phyloP scores from a whole-genome alignment of 2,888 invertebrate species.

The Ferdinandea cuprea region DNA sequence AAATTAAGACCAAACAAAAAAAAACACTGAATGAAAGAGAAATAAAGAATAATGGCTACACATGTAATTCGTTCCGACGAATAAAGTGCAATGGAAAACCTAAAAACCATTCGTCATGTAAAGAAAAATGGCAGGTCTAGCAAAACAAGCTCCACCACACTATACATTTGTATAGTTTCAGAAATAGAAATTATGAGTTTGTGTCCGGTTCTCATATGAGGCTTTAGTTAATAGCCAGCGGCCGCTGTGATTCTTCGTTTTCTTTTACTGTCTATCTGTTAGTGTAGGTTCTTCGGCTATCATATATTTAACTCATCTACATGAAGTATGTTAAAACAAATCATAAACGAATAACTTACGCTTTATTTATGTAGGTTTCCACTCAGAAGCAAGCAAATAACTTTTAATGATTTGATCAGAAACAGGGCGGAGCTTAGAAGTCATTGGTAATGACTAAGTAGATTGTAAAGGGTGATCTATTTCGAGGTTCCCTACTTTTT shows the following conservation, averaged over 20 bases:
- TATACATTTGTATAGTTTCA: too few species aligned
- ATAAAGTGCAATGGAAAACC: conserved; percentile 14
- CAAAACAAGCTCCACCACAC: too few species aligned
- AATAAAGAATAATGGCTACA: conserved; percentile 18
- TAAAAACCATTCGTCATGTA: not conserved
- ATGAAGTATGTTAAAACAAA: too few species aligned
- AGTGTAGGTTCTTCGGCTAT: not conserved
- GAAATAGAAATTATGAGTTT: conserved; percentile 2
- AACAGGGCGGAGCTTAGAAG: conserved; percentile 67
- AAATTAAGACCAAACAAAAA: too few species aligned
- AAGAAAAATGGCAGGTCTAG: not conserved
- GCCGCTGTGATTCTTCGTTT: not conserved
- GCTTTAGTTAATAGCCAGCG: conserved; percentile 23
- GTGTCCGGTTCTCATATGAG: conserved; percentile 1
- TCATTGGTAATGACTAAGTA: conserved; percentile 68
- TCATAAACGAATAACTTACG: too few species aligned
- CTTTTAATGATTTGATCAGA: not conserved
- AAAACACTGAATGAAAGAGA: conserved; percentile 14
- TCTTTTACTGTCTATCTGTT: not conserved
- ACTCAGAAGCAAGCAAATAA: too few species aligned
- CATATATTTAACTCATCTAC: too few species aligned
- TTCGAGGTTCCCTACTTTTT: too few species aligned
- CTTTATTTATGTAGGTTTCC: too few species aligned
- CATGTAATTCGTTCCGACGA: conserved; percentile 31
- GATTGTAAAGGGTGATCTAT: too few species aligned